A percentile compares a stretch with the other conserved stretches of the same genome.
phyloP scores from a whole-genome alignment of 1,140 invertebrate species.

The Uloborus diversus region DNA sequence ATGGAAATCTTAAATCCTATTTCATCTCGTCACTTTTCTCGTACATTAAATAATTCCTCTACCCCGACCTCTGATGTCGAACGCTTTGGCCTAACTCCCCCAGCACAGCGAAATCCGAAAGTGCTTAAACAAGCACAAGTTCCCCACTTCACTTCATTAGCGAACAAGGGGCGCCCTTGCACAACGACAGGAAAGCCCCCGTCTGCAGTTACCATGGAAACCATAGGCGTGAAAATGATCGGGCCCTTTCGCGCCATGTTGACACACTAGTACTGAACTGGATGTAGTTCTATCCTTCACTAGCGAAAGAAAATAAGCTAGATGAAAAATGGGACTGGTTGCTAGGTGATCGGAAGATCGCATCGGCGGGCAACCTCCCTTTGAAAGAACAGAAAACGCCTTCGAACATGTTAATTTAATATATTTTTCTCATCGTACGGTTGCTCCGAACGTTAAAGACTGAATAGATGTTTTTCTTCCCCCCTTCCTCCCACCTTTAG shows the following conservation, averaged over 20 bases:
- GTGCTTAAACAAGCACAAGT: not conserved
- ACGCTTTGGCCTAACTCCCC: no score
- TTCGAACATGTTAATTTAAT: conserved; percentile 35
- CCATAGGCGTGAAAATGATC: conserved; percentile 48
- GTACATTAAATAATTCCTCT: no score
- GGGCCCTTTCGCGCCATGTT: conserved; percentile 44
- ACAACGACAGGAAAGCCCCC: not conserved
- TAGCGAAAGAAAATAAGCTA: conserved; percentile 18
- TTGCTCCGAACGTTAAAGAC: no score
- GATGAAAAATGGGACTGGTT: conserved; percentile 48
- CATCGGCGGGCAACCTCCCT: not conserved
- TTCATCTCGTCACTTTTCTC: no score
- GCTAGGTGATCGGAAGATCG: conserved; percentile 13
- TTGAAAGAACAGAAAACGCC: not conserved
- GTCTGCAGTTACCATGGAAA: conserved; percentile 4
- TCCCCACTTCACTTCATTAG: not conserved
- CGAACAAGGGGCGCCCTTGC: no score
- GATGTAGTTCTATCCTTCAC: not conserved
- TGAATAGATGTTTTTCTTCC: no score
- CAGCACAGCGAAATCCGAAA: not conserved
- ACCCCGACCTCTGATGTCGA: no score
- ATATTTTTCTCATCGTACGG: not conserved
- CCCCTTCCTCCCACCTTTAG: no score
- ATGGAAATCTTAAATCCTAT: no score
- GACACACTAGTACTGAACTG: no score